Evolutionary conservation across 2,888 invertebrate species (phyloP).

Genomic region (Melinaea menophilus): DNA sequence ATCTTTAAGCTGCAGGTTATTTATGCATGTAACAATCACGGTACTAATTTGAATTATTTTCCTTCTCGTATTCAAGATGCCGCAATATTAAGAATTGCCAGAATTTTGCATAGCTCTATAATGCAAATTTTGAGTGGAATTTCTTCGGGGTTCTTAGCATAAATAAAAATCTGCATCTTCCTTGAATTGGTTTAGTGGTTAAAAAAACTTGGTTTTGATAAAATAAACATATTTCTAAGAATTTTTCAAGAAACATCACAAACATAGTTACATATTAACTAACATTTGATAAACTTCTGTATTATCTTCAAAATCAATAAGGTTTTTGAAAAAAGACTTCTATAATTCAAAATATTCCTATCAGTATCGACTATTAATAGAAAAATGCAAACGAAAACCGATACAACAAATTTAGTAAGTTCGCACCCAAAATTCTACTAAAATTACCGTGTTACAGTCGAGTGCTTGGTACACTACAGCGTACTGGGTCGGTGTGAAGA

Average conservation of each 20-base stretch:
- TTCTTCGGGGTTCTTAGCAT: slow-evolving; percentile 19
- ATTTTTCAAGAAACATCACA: no score
- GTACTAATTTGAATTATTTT: slow-evolving; percentile 23
- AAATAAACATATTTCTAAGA: slow-evolving; percentile 4
- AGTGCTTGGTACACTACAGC: slow-evolving; percentile 29
- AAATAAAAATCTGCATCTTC: slow-evolving; percentile 14
- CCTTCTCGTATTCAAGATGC: slow-evolving; percentile 17
- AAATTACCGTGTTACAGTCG: slow-evolving; percentile 21
- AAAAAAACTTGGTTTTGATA: not conserved
- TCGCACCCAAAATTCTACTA: slow-evolving; percentile 25
- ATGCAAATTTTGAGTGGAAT: slow-evolving; percentile 27
- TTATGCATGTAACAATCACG: slow-evolving; percentile 19
- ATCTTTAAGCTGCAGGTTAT: slow-evolving; percentile 9
- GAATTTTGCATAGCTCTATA: slow-evolving; percentile 25
- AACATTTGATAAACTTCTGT: no score
- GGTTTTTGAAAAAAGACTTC: no score
- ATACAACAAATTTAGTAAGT: slow-evolving; percentile 24
- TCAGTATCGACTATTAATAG: not conserved
- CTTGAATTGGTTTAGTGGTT: slow-evolving; percentile 5
- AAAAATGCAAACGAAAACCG: slow-evolving; percentile 5
- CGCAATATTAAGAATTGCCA: slow-evolving; percentile 18
- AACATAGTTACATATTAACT: no score
- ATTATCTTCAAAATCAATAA: no score
- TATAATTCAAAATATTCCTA: not conserved
- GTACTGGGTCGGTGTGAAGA: slow-evolving; percentile 50